Evolutionary conservation across 1,140 invertebrate genomes (phyloP).

Genomic region (Lepidotrigona ventralis): DNA sequence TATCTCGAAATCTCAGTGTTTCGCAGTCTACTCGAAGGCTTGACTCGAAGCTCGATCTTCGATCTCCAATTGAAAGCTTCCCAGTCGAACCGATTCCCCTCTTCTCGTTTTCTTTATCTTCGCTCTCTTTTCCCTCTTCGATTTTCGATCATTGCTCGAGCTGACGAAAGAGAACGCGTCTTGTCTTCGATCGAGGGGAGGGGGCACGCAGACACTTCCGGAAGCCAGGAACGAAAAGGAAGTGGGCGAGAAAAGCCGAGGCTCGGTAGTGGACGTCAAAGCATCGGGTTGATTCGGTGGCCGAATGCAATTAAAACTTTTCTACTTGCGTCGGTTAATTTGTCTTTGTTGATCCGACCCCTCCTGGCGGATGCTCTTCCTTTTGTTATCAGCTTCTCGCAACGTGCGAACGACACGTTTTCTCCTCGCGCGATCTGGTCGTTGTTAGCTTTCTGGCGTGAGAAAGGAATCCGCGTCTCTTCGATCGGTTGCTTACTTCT

Average conservation of each 20-base stretch:
- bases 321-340: conserved; percentile 73
- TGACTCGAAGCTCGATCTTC: no score
- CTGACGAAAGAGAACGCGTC: background rate
- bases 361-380: conserved; percentile 1
- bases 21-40: no score
- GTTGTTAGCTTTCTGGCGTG: background rate
- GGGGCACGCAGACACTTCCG: background rate
- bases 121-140: conserved; percentile 30
- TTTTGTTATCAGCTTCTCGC: conserved; percentile 30
- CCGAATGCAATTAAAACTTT: conserved; percentile 78
- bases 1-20: no score
- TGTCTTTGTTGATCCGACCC: conserved; percentile 67
- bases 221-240: conserved; percentile 30
- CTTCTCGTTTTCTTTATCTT: no score
- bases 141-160: no score
- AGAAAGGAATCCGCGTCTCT: background rate
- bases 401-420: background rate
- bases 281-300: conserved; percentile 40
- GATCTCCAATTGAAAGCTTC: no score
- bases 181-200: background rate
- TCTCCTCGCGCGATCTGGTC: background rate
- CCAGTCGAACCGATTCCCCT: no score
- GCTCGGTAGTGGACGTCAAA: conserved; percentile 31
- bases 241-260: conserved; percentile 25
- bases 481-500: background rate